phyloP scores from a whole-genome alignment of 2,888 invertebrate species.

The Apantesis nais region DNA sequence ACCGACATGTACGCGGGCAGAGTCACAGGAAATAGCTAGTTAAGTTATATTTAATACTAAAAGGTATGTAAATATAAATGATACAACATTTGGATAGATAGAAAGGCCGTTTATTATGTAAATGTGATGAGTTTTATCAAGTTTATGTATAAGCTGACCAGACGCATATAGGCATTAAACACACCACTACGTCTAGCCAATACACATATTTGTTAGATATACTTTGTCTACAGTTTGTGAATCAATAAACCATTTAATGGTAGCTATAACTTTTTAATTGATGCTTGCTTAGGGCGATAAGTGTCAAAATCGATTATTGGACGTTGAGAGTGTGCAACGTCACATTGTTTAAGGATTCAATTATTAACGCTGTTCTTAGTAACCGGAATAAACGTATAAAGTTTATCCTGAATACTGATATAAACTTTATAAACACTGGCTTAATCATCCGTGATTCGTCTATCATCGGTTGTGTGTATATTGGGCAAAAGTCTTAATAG shows the following conservation, averaged over 20 bases:
- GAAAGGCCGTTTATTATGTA: neutral
- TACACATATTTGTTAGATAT: neutral
- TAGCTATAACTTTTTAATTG: neutral
- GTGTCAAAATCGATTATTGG: too few species aligned
- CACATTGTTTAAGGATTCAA: too few species aligned
- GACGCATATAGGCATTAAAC: neutral
- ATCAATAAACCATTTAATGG: neutral
- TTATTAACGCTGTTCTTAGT: neutral
- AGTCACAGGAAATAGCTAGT: too few species aligned
- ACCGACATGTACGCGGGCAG: constrained; percentile 16
- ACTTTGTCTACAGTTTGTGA: too few species aligned
- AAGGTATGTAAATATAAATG: neutral
- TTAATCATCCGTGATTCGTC: neutral
- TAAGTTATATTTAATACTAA: neutral
- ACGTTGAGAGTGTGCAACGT: too few species aligned
- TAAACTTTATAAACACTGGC: neutral
- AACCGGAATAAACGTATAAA: too few species aligned
- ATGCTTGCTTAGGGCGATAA: neutral
- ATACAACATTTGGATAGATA: neutral
- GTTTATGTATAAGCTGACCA: neutral
- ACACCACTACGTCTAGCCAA: neutral
- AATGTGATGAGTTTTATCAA: neutral
- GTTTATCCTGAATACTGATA: too few species aligned
- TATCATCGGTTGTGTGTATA: neutral
- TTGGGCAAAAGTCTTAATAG: neutral